These are phyloP conservation scores for Coelinius sp. DNA, from an alignment of 2,888 invertebrate genomes.

Conservation along the genomic window DNA sequence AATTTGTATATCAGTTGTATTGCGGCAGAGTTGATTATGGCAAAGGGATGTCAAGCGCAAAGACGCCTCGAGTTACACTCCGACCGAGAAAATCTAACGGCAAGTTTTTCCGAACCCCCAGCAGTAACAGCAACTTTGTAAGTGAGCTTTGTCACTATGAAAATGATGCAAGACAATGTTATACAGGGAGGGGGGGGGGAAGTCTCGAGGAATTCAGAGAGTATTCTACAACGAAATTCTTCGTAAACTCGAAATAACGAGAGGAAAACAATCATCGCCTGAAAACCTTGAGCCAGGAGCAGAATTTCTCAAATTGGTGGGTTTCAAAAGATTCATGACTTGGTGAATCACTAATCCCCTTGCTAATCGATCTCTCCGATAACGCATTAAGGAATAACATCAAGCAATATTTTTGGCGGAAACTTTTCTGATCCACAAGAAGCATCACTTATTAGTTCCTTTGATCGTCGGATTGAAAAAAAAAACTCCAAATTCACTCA, in stretches of 20 bases:
- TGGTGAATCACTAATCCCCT: too few species aligned
- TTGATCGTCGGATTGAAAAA: neutral
- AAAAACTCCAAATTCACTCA: too few species aligned
- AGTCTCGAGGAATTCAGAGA: neutral
- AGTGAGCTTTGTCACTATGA: slow-evolving; percentile 41
- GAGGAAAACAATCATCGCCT: neutral
- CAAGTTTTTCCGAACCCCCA: neutral
- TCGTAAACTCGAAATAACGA: neutral
- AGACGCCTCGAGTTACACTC: neutral
- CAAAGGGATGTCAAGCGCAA: neutral
- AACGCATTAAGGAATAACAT: too few species aligned
- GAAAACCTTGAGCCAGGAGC: too few species aligned
- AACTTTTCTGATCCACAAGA: too few species aligned
- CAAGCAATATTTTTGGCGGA: too few species aligned
- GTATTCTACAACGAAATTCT: neutral
- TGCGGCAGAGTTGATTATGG: neutral
- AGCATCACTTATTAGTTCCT: too few species aligned
- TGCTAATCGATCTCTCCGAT: too few species aligned
- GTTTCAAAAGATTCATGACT: too few species aligned
- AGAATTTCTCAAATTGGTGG: too few species aligned
- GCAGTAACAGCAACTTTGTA: slow-evolving; percentile 37
- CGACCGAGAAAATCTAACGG: neutral
- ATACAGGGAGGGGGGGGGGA: slow-evolving; percentile 20
- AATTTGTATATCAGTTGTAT: slow-evolving; percentile 20
- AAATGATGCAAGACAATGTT: slow-evolving; percentile 30